Evolutionary conservation across 2,888 invertebrate species (phyloP).

Genomic region (Mantis religiosa): DNA sequence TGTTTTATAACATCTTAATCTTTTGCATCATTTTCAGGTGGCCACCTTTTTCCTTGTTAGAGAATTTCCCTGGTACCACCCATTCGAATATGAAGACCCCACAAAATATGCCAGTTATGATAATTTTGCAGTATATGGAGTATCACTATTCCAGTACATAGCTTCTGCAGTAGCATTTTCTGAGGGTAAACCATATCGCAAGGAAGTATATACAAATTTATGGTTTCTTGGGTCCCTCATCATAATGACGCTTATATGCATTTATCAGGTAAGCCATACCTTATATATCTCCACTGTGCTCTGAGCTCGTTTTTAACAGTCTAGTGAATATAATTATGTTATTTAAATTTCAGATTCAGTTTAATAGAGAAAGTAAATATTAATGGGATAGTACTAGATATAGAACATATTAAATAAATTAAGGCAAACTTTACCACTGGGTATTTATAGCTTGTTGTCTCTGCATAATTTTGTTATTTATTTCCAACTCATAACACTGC

Average conservation of each 20-base stretch:
- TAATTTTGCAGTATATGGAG: slow-evolving; percentile 58
- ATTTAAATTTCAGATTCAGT: neutral
- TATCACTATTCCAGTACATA: slow-evolving; percentile 64
- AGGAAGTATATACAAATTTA: slow-evolving; percentile 57
- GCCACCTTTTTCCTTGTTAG: slow-evolving; percentile 39
- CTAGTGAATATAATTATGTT: neutral
- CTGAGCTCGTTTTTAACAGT: no score
- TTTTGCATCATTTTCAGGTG: slow-evolving; percentile 39
- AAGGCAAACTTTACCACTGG: no score
- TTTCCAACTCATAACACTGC: no score
- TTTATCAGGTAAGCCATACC: slow-evolving; percentile 37
- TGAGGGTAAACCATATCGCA: slow-evolving; percentile 61
- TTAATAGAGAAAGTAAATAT: no score
- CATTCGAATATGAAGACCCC: slow-evolving; percentile 45
- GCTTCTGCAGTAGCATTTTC: slow-evolving; percentile 60
- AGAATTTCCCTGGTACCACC: slow-evolving; percentile 51
- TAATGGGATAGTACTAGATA: no score
- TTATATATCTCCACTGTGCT: neutral
- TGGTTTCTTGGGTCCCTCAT: slow-evolving; percentile 49
- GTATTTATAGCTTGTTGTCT: no score
- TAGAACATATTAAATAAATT: no score
- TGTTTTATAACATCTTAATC: no score
- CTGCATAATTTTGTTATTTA: no score
- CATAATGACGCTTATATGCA: slow-evolving; percentile 48
- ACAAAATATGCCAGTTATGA: slow-evolving; percentile 52